These are phyloP conservation scores for Crocuta crocuta DNA, from an alignment of 2,113 vertebrate genomes.

Conservation along the genomic window DNA sequence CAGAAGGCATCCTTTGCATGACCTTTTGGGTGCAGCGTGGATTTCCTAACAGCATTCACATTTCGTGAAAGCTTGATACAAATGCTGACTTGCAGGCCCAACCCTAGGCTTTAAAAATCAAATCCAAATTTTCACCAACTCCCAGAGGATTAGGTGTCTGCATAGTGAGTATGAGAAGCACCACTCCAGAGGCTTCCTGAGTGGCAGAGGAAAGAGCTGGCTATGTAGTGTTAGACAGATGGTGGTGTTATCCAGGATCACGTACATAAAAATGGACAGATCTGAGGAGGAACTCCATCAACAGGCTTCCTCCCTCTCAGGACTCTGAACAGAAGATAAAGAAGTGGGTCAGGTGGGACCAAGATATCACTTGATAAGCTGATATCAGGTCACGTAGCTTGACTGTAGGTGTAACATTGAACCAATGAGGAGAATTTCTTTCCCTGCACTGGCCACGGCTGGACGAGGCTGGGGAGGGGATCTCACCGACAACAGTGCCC, in stretches of 20 bases:
- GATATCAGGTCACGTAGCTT: background rate
- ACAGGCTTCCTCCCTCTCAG: background rate
- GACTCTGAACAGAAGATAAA: background rate
- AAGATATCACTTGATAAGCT: background rate
- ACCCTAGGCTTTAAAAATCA: background rate
- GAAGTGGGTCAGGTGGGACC: background rate
- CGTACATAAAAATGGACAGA: background rate
- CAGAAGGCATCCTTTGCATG: background rate
- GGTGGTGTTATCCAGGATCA: background rate
- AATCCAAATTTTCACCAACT: background rate
- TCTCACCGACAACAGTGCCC: accelerated
- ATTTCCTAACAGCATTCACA: background rate
- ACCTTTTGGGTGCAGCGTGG: background rate
- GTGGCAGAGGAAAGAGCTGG: background rate
- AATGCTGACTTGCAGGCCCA: background rate
- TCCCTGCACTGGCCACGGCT: accelerated
- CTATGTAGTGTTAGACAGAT: background rate
- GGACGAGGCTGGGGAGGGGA: background rate
- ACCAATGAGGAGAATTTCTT: background rate
- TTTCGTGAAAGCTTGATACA: background rate
- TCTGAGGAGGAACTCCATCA: background rate
- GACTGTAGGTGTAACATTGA: background rate
- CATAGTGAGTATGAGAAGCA: background rate
- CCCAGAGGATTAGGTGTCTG: background rate
- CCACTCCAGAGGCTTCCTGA: background rate